Evolutionary conservation across 1,140 invertebrate species (phyloP), one percentile per base, ranked within the genome.

Genomic region (Leguminivora glycinivorella): DNA sequence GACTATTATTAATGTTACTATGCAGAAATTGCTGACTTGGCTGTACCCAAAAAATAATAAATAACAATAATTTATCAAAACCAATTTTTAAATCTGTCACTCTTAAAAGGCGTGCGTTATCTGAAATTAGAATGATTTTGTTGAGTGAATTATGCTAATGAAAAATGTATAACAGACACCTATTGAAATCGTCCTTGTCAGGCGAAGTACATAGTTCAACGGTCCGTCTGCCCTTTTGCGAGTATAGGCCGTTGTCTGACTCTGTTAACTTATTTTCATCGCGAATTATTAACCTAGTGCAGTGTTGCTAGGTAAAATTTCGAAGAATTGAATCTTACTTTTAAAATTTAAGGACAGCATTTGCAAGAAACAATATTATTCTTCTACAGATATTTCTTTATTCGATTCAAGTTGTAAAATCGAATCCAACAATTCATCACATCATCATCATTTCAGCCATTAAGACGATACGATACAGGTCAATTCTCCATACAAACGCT

Each of bases 151-250:
- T 63, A 63, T 63, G 25, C 17, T 24, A 47, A 56, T 52, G 68
- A 69, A 47, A 52, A 52, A 31, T 69, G 14, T 69, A 58, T 69
- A 22, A 22, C 52, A 56, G 70, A 74, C 56, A 71, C 38, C 71
- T 72, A 67, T 75, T 9, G 56, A 75, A 56, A 73, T 73, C 68
- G 66, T 40, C 58, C 26, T 63, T 63, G 58, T 34, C 58, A 63
- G n/a, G 19, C 14, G 58, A 63, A 63, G 58, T 29, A 63, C 58
- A 47, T 52, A 74, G 78, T 78, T 78, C 76, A 75, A 58, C 72
- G 74, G 63, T 60, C 78, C 34, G 78, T 80, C 74, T 78, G 78
- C 72, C 77, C 77, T 77, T 77, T 71, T 68, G 40, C 43, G 6
- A 26, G 56, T 26, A 12, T 60, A 31, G 58, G 29, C 58, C 58